phyloP scores from a whole-genome alignment of 2,113 vertebrate genomes.

The Turnix velox region DNA sequence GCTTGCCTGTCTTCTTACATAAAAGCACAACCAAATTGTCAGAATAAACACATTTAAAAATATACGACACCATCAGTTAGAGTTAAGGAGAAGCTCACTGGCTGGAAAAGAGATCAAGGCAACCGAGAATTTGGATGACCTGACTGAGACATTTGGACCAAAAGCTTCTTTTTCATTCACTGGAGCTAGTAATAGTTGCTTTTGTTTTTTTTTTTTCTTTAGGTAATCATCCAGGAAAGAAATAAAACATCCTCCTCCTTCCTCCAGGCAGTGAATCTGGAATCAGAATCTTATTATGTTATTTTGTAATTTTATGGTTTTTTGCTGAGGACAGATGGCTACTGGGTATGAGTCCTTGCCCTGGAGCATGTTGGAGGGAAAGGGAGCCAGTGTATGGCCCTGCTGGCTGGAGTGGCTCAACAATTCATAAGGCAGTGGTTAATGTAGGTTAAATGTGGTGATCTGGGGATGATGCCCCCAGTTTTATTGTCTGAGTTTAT shows the following conservation, averaged over 20 bases:
- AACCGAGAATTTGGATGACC: slow-evolving; percentile 20
- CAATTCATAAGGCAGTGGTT: neutral
- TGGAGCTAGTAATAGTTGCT: neutral
- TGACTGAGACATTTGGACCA: neutral
- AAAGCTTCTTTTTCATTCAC: slow-evolving; percentile 55
- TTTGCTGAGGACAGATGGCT: neutral
- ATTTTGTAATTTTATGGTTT: neutral
- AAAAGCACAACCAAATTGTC: slow-evolving; percentile 58
- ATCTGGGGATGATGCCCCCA: neutral
- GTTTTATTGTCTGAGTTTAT: neutral
- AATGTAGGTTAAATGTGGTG: neutral
- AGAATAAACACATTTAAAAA: slow-evolving; percentile 64
- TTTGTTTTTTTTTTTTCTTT: neutral
- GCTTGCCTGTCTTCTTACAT: slow-evolving; percentile 52
- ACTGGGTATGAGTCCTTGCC: neutral
- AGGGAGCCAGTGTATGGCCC: neutral
- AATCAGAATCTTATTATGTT: neutral
- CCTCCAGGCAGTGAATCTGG: slow-evolving; percentile 6
- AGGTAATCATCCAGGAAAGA: slow-evolving; percentile 16
- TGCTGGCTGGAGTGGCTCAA: neutral
- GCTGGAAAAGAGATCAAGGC: slow-evolving; percentile 62
- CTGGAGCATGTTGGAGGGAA: neutral
- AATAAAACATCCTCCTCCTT: neutral
- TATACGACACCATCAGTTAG: slow-evolving; percentile 41
- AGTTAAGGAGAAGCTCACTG: slow-evolving; percentile 1